phyloP scores from a whole-genome alignment of 2,797 vertebrate species.

The Micropoecilia bifurca region DNA sequence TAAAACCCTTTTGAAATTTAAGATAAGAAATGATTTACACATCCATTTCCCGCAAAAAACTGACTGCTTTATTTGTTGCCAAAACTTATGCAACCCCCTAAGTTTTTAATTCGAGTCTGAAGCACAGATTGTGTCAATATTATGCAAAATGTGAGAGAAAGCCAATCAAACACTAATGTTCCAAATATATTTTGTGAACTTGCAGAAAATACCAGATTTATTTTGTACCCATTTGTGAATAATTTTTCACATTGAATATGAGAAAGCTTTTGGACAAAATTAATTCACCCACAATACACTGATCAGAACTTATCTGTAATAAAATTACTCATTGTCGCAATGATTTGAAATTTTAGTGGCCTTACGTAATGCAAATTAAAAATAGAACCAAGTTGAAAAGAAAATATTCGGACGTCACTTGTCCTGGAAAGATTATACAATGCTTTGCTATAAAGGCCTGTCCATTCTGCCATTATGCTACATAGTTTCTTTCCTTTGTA shows the following conservation, averaged over 20 bases:
- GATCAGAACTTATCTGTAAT: background rate
- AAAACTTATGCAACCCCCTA: background rate
- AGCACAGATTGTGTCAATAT: background rate
- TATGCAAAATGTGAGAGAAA: background rate
- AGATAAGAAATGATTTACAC: background rate
- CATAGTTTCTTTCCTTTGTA: background rate
- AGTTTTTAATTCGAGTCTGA: background rate
- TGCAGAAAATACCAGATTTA: background rate
- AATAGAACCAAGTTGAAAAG: background rate
- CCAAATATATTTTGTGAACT: background rate
- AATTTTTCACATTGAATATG: background rate
- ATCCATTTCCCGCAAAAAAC: background rate
- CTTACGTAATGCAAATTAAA: background rate
- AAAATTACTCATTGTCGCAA: background rate
- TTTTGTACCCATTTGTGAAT: background rate
- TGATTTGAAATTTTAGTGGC: background rate
- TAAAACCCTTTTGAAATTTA: background rate
- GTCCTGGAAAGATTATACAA: background rate
- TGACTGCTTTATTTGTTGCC: background rate
- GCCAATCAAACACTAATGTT: background rate
- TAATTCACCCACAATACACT: background rate
- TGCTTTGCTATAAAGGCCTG: background rate
- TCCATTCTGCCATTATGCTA: background rate
- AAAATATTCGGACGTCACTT: background rate
- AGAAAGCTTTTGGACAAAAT: background rate